phyloP scores from a whole-genome alignment of 2,113 vertebrate species.

The Semnopithecus entellus region DNA sequence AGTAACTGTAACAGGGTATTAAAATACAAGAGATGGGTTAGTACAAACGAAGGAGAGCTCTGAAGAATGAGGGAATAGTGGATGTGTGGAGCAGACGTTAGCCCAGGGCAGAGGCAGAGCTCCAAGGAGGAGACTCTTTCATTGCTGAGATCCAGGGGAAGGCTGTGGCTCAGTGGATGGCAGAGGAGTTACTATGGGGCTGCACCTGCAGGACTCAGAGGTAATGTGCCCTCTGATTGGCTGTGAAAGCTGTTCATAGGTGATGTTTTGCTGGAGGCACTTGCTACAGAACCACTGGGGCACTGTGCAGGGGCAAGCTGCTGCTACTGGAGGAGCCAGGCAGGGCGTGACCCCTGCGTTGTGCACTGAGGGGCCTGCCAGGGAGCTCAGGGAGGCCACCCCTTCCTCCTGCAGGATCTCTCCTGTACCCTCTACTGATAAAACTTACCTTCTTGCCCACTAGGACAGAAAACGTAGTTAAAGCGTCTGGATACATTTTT shows the following conservation, averaged over 20 bases:
- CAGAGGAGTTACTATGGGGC: background rate
- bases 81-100: background rate
- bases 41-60: background rate
- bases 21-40: background rate
- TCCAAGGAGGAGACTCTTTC: background rate
- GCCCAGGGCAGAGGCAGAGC: too few species aligned
- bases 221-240: background rate
- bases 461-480: background rate
- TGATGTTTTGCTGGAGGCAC: rapidly evolving
- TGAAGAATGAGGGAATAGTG: background rate
- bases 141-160: background rate
- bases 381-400: background rate
- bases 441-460: background rate
- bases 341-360: too few species aligned
- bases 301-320: background rate
- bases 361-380: background rate
- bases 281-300: too few species aligned
- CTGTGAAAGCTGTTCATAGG: background rate
- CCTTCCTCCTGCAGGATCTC: background rate
- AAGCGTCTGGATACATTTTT: background rate
- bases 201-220: background rate
- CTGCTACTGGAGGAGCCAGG: background rate
- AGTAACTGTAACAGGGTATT: background rate
- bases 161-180: too few species aligned
- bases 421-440: background rate